phyloP scores from a whole-genome alignment of 2,888 invertebrate genomes.

The Julus scanicus region DNA sequence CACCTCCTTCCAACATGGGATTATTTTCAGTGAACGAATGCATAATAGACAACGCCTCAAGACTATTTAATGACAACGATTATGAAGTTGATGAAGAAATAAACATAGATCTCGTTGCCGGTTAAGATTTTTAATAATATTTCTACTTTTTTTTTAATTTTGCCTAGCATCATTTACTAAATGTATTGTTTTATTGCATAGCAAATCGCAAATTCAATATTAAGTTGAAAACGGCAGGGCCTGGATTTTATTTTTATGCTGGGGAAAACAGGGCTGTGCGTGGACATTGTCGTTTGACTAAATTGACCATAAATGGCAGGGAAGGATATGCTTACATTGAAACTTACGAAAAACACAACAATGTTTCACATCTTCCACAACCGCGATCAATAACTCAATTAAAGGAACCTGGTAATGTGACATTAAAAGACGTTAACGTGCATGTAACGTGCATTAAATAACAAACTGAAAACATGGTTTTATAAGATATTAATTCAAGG shows the following conservation, averaged over 20 bases:
- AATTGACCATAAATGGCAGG: background rate
- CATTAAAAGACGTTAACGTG: too few relatives aligned
- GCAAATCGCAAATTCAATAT: background rate
- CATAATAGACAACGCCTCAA: background rate
- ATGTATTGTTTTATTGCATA: background rate
- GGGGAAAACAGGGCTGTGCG: background rate
- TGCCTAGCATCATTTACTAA: background rate
- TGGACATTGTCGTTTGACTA: background rate
- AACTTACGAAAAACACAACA: background rate
- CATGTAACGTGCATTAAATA: background rate
- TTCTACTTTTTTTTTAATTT: too few relatives aligned
- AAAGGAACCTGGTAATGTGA: constrained; percentile 38
- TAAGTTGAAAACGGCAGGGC: background rate
- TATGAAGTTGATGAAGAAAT: background rate
- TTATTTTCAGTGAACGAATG: background rate
- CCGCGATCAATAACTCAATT: background rate
- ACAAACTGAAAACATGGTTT: background rate
- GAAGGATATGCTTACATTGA: background rate
- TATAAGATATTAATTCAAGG: background rate
- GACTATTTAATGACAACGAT: background rate
- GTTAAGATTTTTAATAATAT: background rate
- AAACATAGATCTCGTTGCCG: background rate
- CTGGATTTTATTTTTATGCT: background rate
- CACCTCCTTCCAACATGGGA: background rate
- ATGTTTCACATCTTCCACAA: background rate